Evolutionary conservation across 2,888 invertebrate species (phyloP).

Genomic region (Piscicola geometra): DNA sequence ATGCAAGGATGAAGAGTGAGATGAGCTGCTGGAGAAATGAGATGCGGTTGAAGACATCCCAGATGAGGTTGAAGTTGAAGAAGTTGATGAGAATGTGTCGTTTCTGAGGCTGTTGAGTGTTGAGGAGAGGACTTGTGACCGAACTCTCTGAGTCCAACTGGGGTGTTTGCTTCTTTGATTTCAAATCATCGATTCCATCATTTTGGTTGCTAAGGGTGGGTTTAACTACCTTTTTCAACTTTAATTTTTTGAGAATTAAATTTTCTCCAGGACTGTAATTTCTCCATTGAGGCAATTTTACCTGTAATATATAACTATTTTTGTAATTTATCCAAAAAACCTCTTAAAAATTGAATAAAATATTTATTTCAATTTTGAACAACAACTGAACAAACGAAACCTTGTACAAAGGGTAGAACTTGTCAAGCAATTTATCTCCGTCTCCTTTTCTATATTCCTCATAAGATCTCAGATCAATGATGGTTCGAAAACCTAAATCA

Average conservation of each 20-base stretch:
- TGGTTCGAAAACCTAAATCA: conserved; percentile 45
- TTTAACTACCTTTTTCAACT: neutral
- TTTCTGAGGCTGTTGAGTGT: neutral
- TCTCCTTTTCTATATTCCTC: conserved; percentile 45
- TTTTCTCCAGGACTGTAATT: conserved; percentile 14
- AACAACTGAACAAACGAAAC: neutral
- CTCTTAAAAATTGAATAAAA: neutral
- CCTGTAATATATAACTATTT: conserved; percentile 9
- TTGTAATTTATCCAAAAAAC: neutral
- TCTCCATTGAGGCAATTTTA: conserved; percentile 22
- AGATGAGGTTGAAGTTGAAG: neutral
- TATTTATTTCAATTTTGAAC: neutral
- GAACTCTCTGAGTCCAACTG: neutral
- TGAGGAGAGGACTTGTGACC: too few species aligned
- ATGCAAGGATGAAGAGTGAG: neutral
- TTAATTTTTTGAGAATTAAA: neutral
- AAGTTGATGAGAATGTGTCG: conserved; percentile 11
- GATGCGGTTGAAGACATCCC: neutral
- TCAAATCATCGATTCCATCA: neutral
- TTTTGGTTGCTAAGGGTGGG: neutral
- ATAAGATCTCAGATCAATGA: conserved; percentile 49
- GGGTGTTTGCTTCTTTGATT: too few species aligned
- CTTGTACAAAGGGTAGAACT: conserved; percentile 44
- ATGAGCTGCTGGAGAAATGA: neutral
- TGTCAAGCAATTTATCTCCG: conserved; percentile 46